These are phyloP conservation scores for Tinea pellionella DNA, from an alignment of 2,888 invertebrate species.

Conservation along the genomic window DNA sequence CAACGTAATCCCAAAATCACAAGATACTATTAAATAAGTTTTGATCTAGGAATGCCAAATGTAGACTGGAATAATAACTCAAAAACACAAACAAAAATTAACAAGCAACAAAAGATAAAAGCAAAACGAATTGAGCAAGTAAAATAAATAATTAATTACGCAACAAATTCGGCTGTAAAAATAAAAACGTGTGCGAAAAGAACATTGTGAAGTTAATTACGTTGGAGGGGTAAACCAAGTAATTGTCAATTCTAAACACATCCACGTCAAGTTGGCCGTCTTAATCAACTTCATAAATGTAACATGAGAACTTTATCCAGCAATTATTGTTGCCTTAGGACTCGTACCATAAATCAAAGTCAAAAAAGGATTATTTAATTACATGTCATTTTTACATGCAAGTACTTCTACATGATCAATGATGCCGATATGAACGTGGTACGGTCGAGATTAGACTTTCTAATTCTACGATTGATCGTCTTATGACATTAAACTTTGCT, in stretches of 20 bases:
- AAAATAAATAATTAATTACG: too few relatives aligned
- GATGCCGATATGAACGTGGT: not conserved
- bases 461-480: not conserved
- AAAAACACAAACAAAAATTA: too few relatives aligned
- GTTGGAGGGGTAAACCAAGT: not conserved
- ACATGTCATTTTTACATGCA: constrained; percentile 1
- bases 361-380: constrained; percentile 8
- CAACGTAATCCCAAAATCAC: too few relatives aligned
- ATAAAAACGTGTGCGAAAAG: not conserved
- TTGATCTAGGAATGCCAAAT: too few relatives aligned
- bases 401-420: not conserved
- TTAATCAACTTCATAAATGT: constrained; percentile 43
- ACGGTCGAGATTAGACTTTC: not conserved
- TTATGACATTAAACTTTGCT: not conserved
- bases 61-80: too few relatives aligned
- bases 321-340: constrained; percentile 28
- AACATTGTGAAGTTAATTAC: not conserved
- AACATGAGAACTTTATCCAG: constrained; percentile 41
- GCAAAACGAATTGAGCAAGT: too few relatives aligned
- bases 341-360: not conserved
- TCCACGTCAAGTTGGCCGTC: constrained; percentile 31
- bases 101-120: too few relatives aligned
- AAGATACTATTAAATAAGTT: too few relatives aligned
- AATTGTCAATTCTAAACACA: constrained; percentile 36
- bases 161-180: not conserved